phyloP scores from a whole-genome alignment of 2,888 invertebrate species.

The Drosophila imparisetae region DNA sequence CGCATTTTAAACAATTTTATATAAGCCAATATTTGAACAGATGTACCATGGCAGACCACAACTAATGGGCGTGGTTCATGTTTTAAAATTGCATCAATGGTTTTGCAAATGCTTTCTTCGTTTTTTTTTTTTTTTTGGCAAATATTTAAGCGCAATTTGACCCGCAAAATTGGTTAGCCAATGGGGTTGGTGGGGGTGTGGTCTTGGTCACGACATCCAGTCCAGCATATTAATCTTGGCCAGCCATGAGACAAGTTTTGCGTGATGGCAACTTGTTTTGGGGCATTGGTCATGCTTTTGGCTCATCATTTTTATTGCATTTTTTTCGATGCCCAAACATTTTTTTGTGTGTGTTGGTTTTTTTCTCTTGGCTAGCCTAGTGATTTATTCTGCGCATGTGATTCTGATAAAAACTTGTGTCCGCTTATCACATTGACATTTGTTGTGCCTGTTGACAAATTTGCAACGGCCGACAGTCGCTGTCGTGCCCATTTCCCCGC shows the following conservation, averaged over 20 bases:
- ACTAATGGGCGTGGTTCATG: conserved; percentile 26
- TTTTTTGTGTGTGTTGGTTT: conserved; percentile 10
- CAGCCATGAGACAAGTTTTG: conserved; percentile 47
- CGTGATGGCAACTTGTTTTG: conserved; percentile 42
- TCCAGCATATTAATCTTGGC: conserved; percentile 71
- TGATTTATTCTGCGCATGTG: conserved; percentile 67
- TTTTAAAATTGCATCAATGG: conserved; percentile 72
- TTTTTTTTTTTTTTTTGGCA: conserved; percentile 31
- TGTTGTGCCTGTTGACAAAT: conserved; percentile 72
- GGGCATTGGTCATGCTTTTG: conserved; percentile 41
- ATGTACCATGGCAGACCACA: conserved; percentile 47
- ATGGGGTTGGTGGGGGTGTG: background rate
- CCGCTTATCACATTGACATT: conserved; percentile 74
- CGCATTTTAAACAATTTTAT: conserved; percentile 76
- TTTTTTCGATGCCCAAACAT: conserved; percentile 37
- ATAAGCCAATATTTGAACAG: conserved; percentile 77
- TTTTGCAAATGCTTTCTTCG: conserved; percentile 61
- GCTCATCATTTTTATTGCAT: conserved; percentile 68
- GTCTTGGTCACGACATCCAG: conserved; percentile 22
- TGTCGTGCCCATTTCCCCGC: conserved; percentile 6
- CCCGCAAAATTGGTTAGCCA: conserved; percentile 17
- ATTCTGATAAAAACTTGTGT: conserved; percentile 67
- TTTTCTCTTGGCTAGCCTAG: conserved; percentile 19
- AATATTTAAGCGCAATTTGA: conserved; percentile 65
- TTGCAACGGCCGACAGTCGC: conserved; percentile 56